phyloP scores from a whole-genome alignment of 2,113 vertebrate genomes.

The Baryphthengus martii region DNA sequence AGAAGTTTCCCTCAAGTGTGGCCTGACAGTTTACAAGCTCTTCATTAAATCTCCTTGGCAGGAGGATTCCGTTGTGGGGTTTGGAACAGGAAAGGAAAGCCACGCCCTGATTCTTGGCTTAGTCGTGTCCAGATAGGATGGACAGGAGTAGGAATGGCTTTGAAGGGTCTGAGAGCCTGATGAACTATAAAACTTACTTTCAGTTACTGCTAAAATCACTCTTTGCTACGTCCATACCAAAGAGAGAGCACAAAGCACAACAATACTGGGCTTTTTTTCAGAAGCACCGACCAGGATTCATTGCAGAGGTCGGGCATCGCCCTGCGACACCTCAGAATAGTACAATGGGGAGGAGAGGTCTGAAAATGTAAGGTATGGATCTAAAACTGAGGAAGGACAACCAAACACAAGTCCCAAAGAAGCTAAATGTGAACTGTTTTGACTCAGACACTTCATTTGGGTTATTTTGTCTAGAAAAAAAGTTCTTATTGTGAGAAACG shows the following conservation, averaged over 20 bases:
- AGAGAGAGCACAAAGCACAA: not conserved
- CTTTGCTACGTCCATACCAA: not conserved
- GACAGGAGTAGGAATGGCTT: not conserved
- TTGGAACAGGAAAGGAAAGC: not conserved
- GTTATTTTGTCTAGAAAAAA: not conserved
- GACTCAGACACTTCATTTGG: not conserved
- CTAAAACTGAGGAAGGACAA: not conserved
- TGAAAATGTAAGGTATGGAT: not conserved
- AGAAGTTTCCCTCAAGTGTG: rapidly evolving
- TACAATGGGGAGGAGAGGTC: not conserved
- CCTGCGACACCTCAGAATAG: not conserved
- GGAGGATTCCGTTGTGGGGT: rapidly evolving
- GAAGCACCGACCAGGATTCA: not conserved
- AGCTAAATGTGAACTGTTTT: not conserved
- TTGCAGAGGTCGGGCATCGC: rapidly evolving
- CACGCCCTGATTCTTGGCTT: not conserved
- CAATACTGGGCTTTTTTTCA: not conserved
- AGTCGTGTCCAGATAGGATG: rapidly evolving
- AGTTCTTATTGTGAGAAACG: not conserved
- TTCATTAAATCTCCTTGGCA: not conserved
- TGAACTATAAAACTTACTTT: not conserved
- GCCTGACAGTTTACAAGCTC: not conserved
- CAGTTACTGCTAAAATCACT: not conserved
- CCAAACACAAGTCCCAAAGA: not conserved
- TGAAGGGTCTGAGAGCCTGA: not conserved